phyloP scores from a whole-genome alignment of 2,888 invertebrate genomes.

The Salticus scenicus region DNA sequence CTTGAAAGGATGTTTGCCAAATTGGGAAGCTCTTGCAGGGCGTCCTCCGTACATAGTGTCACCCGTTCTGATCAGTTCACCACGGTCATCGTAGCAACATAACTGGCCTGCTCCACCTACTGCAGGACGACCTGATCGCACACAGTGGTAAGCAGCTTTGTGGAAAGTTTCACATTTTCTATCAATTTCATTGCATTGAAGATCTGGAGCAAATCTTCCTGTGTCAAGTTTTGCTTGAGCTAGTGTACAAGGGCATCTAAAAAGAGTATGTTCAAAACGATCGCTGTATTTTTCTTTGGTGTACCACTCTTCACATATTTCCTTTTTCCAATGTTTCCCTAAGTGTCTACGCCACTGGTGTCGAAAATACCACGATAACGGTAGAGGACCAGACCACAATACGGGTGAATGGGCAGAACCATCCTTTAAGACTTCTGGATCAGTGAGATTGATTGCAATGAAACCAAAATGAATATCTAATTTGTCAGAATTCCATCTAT shows the following conservation, averaged over 20 bases:
- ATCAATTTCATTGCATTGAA: constrained; percentile 83
- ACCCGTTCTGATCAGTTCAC: constrained; percentile 92
- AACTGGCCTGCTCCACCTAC: constrained; percentile 94
- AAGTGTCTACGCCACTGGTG: constrained; percentile 92
- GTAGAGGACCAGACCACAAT: constrained; percentile 93
- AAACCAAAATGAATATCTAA: constrained; percentile 89
- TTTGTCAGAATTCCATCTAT: constrained; percentile 81
- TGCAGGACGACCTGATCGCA: constrained; percentile 90
- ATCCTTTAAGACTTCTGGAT: constrained; percentile 82
- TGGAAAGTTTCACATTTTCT: constrained; percentile 91
- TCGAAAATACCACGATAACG: constrained; percentile 93
- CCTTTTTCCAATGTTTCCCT: constrained; percentile 82
- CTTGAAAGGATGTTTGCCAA: constrained; percentile 72
- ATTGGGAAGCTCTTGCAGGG: constrained; percentile 75
- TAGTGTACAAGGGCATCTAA: constrained; percentile 89
- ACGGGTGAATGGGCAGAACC: constrained; percentile 82
- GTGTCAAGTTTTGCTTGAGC: constrained; percentile 93
- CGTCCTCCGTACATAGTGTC: constrained; percentile 95
- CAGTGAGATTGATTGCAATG: constrained; percentile 89
- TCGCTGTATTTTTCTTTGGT: constrained; percentile 86
- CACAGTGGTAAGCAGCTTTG: constrained; percentile 92
- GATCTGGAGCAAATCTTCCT: constrained; percentile 93
- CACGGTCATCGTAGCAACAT: constrained; percentile 96
- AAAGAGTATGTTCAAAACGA: constrained; percentile 80
- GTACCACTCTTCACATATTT: constrained; percentile 93